A percentile compares a stretch with the other conserved stretches of the same genome.
Conservation (phyloP, 2,113 vertebrate species). For the Pycnonotus jocosus region DNA sequence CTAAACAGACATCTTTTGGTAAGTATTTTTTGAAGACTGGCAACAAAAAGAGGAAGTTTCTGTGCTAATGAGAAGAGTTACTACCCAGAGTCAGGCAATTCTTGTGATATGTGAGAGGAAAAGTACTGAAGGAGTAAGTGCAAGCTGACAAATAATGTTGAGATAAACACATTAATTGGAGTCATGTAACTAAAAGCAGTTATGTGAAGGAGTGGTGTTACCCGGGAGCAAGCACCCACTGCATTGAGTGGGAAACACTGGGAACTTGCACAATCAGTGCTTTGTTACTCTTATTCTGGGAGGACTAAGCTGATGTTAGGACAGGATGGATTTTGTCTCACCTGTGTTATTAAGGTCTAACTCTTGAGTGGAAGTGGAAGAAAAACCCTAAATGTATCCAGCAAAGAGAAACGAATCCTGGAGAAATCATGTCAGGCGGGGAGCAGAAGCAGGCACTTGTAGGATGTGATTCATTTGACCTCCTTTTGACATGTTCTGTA, state of each 20-base stretch:
- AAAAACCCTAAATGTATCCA: not conserved
- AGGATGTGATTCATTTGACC: conserved; percentile 11
- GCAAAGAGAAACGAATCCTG: not conserved
- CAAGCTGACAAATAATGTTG: not conserved
- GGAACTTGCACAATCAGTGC: not conserved
- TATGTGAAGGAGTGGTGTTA: not conserved
- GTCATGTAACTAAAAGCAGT: not conserved
- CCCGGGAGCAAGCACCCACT: not conserved
- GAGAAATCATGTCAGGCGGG: not conserved
- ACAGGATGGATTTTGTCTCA: not conserved
- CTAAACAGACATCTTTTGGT: not conserved
- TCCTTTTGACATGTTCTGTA: not conserved
- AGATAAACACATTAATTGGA: not conserved
- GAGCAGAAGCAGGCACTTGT: not conserved
- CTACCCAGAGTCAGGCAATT: not conserved
- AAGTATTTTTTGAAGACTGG: not conserved
- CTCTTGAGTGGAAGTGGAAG: not conserved
- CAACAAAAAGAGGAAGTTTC: not conserved
- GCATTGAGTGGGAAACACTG: not conserved
- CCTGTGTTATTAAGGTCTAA: not conserved
- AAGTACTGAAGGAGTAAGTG: not conserved
- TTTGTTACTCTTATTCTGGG: not conserved
- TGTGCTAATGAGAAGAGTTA: not conserved
- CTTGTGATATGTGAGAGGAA: not conserved
- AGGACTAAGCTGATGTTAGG: not conserved